These are phyloP conservation scores for Siderastrea radians DNA, from an alignment of 92 coral and sea anemone species.

Conservation along the genomic window DNA sequence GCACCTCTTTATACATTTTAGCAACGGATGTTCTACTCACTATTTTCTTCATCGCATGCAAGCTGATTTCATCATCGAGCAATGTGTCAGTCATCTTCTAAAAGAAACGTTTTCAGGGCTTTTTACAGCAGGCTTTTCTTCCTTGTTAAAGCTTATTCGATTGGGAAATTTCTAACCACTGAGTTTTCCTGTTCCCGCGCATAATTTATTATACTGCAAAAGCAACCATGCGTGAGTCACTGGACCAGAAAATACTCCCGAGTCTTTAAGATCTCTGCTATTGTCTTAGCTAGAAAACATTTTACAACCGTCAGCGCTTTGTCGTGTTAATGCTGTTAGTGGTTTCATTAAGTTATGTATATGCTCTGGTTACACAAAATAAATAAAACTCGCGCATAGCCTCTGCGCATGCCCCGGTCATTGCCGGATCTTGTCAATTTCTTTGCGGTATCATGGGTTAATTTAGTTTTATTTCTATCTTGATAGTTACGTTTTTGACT, in stretches of 20 bases:
- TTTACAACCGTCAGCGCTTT: neutral
- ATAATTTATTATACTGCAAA: neutral
- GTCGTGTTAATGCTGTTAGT: neutral
- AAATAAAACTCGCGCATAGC: neutral
- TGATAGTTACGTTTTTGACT: neutral
- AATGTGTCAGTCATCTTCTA: slow-evolving; percentile 9
- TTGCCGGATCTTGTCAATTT: neutral
- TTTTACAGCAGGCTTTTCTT: neutral
- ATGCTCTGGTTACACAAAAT: neutral
- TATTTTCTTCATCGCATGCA: too few species aligned
- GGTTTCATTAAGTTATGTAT: neutral
- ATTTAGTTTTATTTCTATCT: neutral
- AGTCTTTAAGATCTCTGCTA: too few species aligned
- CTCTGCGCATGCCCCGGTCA: neutral
- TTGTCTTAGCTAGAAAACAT: neutral
- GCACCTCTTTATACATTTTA: slow-evolving; percentile 10
- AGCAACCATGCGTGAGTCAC: slow-evolving; percentile 12
- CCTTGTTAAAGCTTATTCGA: neutral
- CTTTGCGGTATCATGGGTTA: neutral
- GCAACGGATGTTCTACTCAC: slow-evolving; percentile 8
- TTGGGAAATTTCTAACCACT: neutral
- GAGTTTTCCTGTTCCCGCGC: slow-evolving; percentile 1
- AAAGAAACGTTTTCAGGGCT: neutral
- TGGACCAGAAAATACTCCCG: too few species aligned
- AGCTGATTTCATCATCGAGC: neutral